These are phyloP conservation scores for Sandelia bainsii DNA, from an alignment of 2,797 vertebrate species.

Conservation along the genomic window DNA sequence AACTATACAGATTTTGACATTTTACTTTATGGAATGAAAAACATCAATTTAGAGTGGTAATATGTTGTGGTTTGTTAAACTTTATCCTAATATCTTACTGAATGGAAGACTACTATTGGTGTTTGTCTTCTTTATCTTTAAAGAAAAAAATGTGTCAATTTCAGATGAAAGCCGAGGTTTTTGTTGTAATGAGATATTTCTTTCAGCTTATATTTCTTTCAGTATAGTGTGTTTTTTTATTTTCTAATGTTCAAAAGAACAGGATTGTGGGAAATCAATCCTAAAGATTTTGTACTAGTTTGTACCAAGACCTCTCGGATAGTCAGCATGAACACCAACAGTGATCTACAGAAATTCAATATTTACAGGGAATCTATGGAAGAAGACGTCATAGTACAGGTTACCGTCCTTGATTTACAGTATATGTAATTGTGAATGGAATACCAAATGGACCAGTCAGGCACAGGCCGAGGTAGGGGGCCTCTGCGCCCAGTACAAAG, in stretches of 20 bases:
- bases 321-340: neutral
- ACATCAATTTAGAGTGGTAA: neutral
- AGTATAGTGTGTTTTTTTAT: too few species aligned
- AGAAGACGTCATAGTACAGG: too few species aligned
- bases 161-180: slow-evolving; percentile 7
- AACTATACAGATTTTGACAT: slow-evolving; percentile 36
- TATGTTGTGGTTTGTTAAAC: slow-evolving; percentile 25
- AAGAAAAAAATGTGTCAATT: neutral
- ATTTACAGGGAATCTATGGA: too few species aligned
- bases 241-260: neutral
- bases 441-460: too few species aligned
- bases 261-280: neutral
- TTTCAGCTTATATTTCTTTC: neutral
- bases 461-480: too few species aligned
- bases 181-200: neutral
- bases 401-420: too few species aligned
- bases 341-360: too few species aligned
- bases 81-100: neutral
- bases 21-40: slow-evolving; percentile 8
- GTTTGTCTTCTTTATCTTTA: neutral
- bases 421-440: too few species aligned
- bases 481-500: too few species aligned
- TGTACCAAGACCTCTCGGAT: neutral
- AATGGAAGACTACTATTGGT: slow-evolving; percentile 8
- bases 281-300: neutral